phyloP scores from a whole-genome alignment of 2,113 vertebrate species.

The Austrofundulus limnaeus region DNA sequence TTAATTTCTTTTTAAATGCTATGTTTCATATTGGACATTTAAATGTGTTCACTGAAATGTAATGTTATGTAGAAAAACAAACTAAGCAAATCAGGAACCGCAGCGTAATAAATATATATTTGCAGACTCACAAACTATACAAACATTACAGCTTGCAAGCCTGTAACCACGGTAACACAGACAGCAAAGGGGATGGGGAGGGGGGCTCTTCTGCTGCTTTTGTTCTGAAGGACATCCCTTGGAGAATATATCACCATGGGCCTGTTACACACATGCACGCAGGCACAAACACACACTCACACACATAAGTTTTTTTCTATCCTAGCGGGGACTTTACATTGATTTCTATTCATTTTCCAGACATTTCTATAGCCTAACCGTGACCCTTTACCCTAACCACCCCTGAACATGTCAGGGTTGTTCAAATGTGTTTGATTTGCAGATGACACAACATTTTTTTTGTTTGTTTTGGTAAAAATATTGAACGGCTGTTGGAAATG shows the following conservation, averaged over 20 bases:
- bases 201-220: conserved; percentile 69
- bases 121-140: conserved; percentile 30
- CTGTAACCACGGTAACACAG: conserved; percentile 74
- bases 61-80: no score
- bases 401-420: no score
- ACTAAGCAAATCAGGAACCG: neutral
- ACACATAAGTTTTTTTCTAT: no score
- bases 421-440: no score
- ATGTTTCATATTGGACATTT: neutral
- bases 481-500: no score
- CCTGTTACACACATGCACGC: conserved; percentile 13
- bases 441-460: no score
- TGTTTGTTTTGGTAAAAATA: no score
- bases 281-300: conserved; percentile 31
- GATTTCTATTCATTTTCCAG: no score
- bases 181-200: conserved; percentile 58
- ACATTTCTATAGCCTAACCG: no score
- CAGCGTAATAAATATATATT: conserved; percentile 29
- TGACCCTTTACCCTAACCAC: no score
- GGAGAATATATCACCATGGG: conserved; percentile 59
- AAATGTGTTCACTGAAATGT: neutral
- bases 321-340: no score
- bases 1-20: conserved; percentile 8
- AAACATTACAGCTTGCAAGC: conserved; percentile 46
- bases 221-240: conserved; percentile 73